phyloP scores from a whole-genome alignment of 2,113 vertebrate genomes.

The Australoheros scitulus region DNA sequence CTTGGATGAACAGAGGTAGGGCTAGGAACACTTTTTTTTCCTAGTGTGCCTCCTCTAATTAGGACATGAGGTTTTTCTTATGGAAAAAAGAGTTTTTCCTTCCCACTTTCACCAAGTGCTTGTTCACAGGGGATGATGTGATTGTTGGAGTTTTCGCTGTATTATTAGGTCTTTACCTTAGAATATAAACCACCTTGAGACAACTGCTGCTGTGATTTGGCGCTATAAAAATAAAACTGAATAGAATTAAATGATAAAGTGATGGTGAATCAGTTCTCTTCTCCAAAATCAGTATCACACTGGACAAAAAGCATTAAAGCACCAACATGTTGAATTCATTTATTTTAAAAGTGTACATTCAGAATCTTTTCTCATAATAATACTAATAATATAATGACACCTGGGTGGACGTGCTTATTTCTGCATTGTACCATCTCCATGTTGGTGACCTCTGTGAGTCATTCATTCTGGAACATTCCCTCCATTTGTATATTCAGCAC shows the following conservation, averaged over 20 bases:
- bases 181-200: no score
- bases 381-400: not conserved
- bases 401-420: not conserved
- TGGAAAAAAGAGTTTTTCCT: not conserved
- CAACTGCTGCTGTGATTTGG: no score
- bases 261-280: not conserved
- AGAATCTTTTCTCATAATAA: not conserved
- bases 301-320: not conserved
- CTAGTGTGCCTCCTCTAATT: not conserved
- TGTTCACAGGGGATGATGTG: no score
- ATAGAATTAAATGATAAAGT: not conserved
- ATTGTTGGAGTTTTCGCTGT: no score
- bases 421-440: not conserved
- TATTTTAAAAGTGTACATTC: not conserved
- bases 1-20: not conserved
- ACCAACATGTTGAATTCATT: not conserved
- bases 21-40: not conserved
- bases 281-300: not conserved
- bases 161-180: no score
- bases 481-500: not conserved
- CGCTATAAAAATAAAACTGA: no score
- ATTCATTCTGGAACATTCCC: accelerated
- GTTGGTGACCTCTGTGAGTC: not conserved
- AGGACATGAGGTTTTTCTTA: not conserved
- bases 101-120: no score